phyloP scores from a whole-genome alignment of 2,888 invertebrate species.

The Dynastes tityus region DNA sequence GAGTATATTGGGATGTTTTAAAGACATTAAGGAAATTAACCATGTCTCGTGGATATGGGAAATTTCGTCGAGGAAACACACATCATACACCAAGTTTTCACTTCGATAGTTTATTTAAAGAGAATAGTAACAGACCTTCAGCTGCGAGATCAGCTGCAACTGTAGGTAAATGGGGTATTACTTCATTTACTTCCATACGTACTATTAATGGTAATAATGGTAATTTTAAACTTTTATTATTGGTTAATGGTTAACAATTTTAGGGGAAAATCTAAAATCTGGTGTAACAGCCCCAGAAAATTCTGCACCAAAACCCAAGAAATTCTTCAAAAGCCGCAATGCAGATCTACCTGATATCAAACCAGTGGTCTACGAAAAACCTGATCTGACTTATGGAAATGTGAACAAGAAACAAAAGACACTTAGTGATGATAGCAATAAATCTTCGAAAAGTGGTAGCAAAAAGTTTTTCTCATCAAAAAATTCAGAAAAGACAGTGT shows the following conservation, averaged over 20 bases:
- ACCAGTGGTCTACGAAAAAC: constrained; percentile 62
- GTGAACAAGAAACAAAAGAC: constrained; percentile 59
- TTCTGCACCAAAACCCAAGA: constrained; percentile 80
- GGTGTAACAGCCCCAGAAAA: constrained; percentile 40
- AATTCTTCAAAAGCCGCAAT: constrained; percentile 92
- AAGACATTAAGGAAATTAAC: constrained; percentile 45
- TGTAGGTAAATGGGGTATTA: constrained; percentile 95
- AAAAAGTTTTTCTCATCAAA: constrained; percentile 68
- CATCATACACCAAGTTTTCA: constrained; percentile 73
- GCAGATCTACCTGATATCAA: constrained; percentile 74
- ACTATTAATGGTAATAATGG: constrained; percentile 79
- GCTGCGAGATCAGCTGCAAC: constrained; percentile 93
- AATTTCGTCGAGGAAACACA: constrained; percentile 68
- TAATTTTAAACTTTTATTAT: neutral
- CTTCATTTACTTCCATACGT: constrained; percentile 92
- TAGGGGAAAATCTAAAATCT: constrained; percentile 48
- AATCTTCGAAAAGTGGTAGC: constrained; percentile 54
- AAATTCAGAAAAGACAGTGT: constrained; percentile 64
- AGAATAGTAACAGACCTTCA: constrained; percentile 89
- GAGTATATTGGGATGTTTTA: constrained; percentile 31
- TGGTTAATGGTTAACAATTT: neutral
- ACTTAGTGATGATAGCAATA: constrained; percentile 48
- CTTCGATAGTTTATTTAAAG: constrained; percentile 79
- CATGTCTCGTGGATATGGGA: constrained; percentile 72
- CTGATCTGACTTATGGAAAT: constrained; percentile 58